Conservation (phyloP, 2,797 vertebrate genomes). For the Serranus cabrilla region DNA sequence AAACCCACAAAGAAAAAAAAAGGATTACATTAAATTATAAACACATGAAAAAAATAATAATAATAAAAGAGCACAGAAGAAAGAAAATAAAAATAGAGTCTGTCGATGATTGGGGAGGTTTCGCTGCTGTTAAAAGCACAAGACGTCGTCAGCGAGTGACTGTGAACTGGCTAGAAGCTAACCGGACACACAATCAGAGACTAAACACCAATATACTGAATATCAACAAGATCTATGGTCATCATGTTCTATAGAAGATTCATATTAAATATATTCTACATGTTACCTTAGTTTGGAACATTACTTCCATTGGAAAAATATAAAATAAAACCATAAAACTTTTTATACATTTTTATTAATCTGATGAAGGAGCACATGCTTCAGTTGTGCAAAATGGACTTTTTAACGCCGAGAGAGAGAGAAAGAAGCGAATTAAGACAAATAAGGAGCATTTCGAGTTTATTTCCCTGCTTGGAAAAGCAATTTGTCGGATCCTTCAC, state of each 20-base stretch:
- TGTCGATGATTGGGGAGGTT: constrained; percentile 83
- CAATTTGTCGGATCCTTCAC: constrained; percentile 84
- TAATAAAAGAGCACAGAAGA: constrained; percentile 75
- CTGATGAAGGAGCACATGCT: constrained; percentile 94
- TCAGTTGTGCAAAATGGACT: constrained; percentile 93
- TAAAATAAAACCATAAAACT: constrained; percentile 91
- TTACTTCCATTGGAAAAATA: constrained; percentile 96
- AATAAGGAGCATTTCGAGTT: constrained; percentile 71
- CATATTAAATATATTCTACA: constrained; percentile 99
- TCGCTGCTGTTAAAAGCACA: constrained; percentile 86
- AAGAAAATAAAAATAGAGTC: constrained; percentile 74
- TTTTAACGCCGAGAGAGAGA: constrained; percentile 77
- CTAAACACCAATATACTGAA: constrained; percentile 94
- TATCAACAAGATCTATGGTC: constrained; percentile 94
- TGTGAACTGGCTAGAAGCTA: constrained; percentile 92
- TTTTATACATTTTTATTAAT: constrained; percentile 86
- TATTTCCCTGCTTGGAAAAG: constrained; percentile 83
- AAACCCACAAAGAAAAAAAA: constrained; percentile 56
- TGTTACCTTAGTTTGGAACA: constrained; percentile 93
- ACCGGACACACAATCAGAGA: constrained; percentile 92
- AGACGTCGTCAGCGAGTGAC: constrained; percentile 90
- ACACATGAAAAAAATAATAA: constrained; percentile 77
- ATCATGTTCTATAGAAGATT: constrained; percentile 94
- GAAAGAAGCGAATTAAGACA: constrained; percentile 70
- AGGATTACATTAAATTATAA: constrained; percentile 91